These are phyloP conservation scores for Drosophila putrida DNA, from an alignment of 2,888 invertebrate species.

Conservation along the genomic window DNA sequence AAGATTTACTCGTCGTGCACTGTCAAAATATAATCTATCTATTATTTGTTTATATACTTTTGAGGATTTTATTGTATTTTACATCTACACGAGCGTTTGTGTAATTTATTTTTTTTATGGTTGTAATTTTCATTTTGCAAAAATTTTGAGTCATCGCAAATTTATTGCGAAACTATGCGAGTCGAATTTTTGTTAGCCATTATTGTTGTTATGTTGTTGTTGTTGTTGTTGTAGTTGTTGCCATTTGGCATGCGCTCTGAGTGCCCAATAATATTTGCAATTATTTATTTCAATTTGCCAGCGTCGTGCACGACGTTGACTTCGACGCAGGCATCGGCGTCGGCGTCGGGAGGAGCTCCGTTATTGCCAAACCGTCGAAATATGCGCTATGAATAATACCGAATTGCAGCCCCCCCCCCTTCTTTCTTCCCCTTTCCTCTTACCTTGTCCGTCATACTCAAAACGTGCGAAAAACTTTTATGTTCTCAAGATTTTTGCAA, in stretches of 20 bases:
- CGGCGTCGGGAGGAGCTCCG: slow-evolving; percentile 39
- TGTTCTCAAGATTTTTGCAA: slow-evolving; percentile 70
- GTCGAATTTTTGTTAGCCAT: slow-evolving; percentile 53
- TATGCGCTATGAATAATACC: slow-evolving; percentile 71
- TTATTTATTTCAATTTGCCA: slow-evolving; percentile 72
- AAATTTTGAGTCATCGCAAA: slow-evolving; percentile 70
- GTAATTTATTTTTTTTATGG: slow-evolving; percentile 59
- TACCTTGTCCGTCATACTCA: slow-evolving; percentile 1
- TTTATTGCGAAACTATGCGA: slow-evolving; percentile 78
- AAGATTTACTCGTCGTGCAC: slow-evolving; percentile 3
- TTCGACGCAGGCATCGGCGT: slow-evolving; percentile 3
- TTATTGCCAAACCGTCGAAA: slow-evolving; percentile 68
- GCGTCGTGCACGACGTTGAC: slow-evolving; percentile 44
- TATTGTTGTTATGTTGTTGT: slow-evolving; percentile 27
- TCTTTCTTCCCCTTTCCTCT: neutral
- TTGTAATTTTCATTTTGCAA: slow-evolving; percentile 62
- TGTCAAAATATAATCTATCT: slow-evolving; percentile 17
- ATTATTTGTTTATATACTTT: slow-evolving; percentile 24
- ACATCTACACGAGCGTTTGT: slow-evolving; percentile 11
- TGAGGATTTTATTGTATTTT: slow-evolving; percentile 15
- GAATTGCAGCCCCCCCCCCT: neutral
- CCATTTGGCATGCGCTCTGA: slow-evolving; percentile 73
- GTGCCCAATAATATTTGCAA: slow-evolving; percentile 80
- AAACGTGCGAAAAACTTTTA: slow-evolving; percentile 78
- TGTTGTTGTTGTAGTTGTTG: slow-evolving; percentile 38